Evolutionary conservation across 2,888 invertebrate species (phyloP).

Genomic region (Abscondita cerata): DNA sequence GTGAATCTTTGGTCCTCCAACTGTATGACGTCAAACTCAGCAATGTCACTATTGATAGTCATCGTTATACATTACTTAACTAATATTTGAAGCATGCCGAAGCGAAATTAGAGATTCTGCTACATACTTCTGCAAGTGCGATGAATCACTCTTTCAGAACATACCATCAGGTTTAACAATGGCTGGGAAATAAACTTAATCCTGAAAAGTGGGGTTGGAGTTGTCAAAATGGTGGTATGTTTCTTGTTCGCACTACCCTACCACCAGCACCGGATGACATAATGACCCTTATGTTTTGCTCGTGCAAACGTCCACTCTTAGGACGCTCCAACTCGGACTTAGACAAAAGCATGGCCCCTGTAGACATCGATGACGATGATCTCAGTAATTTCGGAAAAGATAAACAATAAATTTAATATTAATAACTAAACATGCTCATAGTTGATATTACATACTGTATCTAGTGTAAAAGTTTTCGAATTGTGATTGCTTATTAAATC

Average conservation of each 20-base stretch:
- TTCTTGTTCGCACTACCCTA: too few species aligned
- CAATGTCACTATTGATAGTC: too few species aligned
- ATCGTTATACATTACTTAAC: conserved; percentile 1
- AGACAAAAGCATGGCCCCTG: not conserved
- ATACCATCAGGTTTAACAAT: too few species aligned
- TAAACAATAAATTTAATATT: not conserved
- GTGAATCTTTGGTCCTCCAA: too few species aligned
- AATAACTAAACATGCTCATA: too few species aligned
- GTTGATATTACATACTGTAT: not conserved
- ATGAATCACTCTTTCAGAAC: too few species aligned
- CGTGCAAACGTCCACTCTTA: not conserved
- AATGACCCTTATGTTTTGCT: conserved; percentile 1
- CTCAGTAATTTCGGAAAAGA: too few species aligned
- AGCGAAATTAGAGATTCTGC: not conserved
- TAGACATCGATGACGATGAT: conserved; percentile 1
- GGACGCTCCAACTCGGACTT: not conserved
- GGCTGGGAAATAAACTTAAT: too few species aligned
- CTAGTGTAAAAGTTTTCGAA: conserved; percentile 4
- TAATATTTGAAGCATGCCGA: conserved; percentile 3
- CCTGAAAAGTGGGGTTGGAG: too few species aligned
- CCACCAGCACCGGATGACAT: conserved; percentile 1
- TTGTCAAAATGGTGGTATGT: too few species aligned
- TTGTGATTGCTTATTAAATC: conserved; percentile 3
- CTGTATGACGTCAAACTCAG: too few species aligned
- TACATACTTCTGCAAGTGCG: not conserved